These are phyloP conservation scores for Solea senegalensis DNA, from an alignment of 2,113 vertebrate genomes.

Conservation along the genomic window DNA sequence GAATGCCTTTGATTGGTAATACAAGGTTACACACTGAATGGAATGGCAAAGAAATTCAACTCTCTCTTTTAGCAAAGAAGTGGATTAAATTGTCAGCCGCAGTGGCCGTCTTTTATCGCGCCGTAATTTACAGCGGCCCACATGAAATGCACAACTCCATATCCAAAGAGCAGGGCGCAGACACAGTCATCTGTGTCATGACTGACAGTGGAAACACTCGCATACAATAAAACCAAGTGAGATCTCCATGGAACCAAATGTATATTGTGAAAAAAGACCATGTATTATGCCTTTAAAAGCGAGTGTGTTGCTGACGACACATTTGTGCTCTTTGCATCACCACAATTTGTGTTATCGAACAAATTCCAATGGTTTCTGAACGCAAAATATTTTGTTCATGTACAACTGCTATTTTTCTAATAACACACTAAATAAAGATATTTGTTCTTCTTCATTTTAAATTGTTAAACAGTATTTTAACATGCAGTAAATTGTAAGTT, in stretches of 20 bases:
- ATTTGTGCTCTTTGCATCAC: too few relatives aligned
- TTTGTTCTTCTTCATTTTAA: too few relatives aligned
- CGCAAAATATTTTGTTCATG: too few relatives aligned
- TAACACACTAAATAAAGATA: too few relatives aligned
- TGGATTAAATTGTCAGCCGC: conserved; percentile 2
- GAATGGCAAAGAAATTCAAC: background rate
- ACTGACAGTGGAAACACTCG: conserved; percentile 8
- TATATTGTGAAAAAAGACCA: too few relatives aligned
- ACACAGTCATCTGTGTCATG: conserved; percentile 17
- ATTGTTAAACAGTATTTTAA: too few relatives aligned
- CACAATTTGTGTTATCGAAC: too few relatives aligned
- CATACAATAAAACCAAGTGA: background rate
- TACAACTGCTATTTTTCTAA: too few relatives aligned
- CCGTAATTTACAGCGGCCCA: conserved; percentile 31
- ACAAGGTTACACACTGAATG: background rate
- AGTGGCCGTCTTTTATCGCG: conserved; percentile 15
- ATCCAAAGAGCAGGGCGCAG: background rate
- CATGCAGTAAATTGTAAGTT: too few relatives aligned
- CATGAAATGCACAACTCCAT: conserved; percentile 12
- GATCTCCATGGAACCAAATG: background rate
- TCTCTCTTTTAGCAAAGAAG: conserved; percentile 1
- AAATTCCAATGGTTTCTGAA: too few relatives aligned
- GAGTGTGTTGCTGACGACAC: too few relatives aligned
- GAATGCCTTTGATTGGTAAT: background rate
- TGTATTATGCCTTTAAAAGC: too few relatives aligned